These are phyloP conservation scores for Odontothrips loti DNA, from an alignment of 2,888 invertebrate species.

Conservation along the genomic window DNA sequence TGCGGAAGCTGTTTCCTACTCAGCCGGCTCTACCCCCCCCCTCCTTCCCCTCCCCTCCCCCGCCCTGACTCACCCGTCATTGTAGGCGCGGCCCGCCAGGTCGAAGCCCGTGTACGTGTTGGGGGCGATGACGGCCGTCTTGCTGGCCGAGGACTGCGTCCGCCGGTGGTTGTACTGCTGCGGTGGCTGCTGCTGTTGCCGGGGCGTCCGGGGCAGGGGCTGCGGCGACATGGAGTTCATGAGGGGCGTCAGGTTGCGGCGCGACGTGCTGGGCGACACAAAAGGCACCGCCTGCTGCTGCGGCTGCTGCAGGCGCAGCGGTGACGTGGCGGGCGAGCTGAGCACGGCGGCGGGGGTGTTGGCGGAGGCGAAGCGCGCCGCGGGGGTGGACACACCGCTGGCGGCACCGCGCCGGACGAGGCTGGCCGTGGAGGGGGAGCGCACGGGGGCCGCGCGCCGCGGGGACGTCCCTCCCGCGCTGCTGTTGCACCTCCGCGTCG, in stretches of 20 bases:
- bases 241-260: slow-evolving; percentile 10
- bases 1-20: no score
- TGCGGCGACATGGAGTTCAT: slow-evolving; percentile 24
- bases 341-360: not conserved
- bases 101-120: slow-evolving; percentile 9
- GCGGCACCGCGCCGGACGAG: not conserved
- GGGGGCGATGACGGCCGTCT: slow-evolving; percentile 15
- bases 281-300: slow-evolving; percentile 5
- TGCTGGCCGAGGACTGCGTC: not conserved
- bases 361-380: not conserved
- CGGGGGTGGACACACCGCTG: slow-evolving; percentile 4
- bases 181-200: not conserved
- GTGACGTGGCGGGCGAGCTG: slow-evolving; percentile 6
- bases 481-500: slow-evolving; percentile 14
- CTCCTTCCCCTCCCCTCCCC: no score
- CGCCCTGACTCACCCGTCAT: not conserved
- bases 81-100: slow-evolving; percentile 1
- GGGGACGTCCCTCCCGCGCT: not conserved
- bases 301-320: slow-evolving; percentile 15
- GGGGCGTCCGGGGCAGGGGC: not conserved
- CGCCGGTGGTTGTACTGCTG: slow-evolving; percentile 20
- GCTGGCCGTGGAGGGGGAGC: slow-evolving; percentile 1
- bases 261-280: slow-evolving; percentile 5
- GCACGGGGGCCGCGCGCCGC: not conserved
- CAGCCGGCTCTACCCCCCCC: no score